phyloP scores from a whole-genome alignment of 2,888 invertebrate species.

The Dryocosmus kuriphilus region DNA sequence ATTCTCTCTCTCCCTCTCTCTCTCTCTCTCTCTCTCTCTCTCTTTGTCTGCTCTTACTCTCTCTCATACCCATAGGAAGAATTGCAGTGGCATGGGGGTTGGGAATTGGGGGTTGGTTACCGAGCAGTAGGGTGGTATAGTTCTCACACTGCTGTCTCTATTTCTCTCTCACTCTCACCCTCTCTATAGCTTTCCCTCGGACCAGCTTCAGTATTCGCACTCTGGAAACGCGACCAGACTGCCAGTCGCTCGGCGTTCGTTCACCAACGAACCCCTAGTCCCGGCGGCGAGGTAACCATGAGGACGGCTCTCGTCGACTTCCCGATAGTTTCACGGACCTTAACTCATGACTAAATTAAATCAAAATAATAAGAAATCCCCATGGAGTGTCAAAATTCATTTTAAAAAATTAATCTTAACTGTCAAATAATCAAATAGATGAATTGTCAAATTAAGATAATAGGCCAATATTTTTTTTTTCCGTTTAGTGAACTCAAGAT shows the following conservation, averaged over 20 bases:
- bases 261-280: slow-evolving; percentile 70
- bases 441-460: background rate
- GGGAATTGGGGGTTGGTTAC: slow-evolving; percentile 51
- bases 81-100: slow-evolving; percentile 50
- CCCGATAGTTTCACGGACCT: slow-evolving; percentile 29
- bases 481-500: slow-evolving; percentile 20
- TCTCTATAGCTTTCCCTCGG: slow-evolving; percentile 56
- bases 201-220: slow-evolving; percentile 66
- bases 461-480: background rate
- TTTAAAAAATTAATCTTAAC: background rate
- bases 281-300: slow-evolving; percentile 51
- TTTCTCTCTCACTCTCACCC: slow-evolving; percentile 53
- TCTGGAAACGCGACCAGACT: slow-evolving; percentile 70
- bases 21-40: slow-evolving; percentile 45
- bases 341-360: slow-evolving; percentile 6
- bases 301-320: slow-evolving; percentile 47
- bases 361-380: background rate
- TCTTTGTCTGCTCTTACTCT: slow-evolving; percentile 45
- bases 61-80: slow-evolving; percentile 43
- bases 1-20: slow-evolving; percentile 41
- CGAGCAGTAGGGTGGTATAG: slow-evolving; percentile 44
- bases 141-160: slow-evolving; percentile 42
- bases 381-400: background rate
- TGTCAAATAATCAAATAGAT: background rate
- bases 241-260: slow-evolving; percentile 76